Evolutionary conservation across 2,113 vertebrate species (phyloP).

Genomic region (Cavia porcellus): DNA sequence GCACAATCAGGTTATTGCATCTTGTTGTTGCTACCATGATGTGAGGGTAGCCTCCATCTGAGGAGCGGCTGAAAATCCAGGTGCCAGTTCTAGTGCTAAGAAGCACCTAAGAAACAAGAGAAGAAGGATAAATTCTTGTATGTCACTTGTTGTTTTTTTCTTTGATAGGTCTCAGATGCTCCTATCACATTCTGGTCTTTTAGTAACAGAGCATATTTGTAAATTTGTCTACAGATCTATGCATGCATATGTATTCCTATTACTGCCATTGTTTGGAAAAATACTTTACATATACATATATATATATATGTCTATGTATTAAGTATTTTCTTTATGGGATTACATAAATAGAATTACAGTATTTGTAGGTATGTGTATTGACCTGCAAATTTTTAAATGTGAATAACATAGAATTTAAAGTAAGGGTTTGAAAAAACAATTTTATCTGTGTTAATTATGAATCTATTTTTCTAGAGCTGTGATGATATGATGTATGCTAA

Average conservation of each 20-base stretch:
- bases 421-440: not conserved
- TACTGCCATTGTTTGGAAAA: not conserved
- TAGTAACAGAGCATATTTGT: not conserved
- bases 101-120: slow-evolving; percentile 88
- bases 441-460: slow-evolving; percentile 37
- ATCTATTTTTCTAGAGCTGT: not conserved
- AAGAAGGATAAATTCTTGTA: slow-evolving; percentile 31
- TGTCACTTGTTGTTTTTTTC: not conserved
- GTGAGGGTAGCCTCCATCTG: slow-evolving; percentile 87
- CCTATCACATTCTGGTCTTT: not conserved
- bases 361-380: not conserved
- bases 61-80: slow-evolving; percentile 89
- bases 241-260: not conserved
- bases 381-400: not conserved
- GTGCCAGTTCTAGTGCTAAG: slow-evolving; percentile 90
- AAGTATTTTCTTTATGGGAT: not conserved
- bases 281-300: not conserved
- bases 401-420: slow-evolving; percentile 16
- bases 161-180: not conserved
- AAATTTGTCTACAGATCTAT: not conserved
- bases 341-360: not conserved
- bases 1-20: slow-evolving; percentile 84
- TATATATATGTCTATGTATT: not conserved
- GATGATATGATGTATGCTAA: slow-evolving; percentile 15
- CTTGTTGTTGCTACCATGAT: slow-evolving; percentile 89